Evolutionary conservation across 2,113 vertebrate genomes (phyloP).

Genomic region (Brienomyrus longianalis): DNA sequence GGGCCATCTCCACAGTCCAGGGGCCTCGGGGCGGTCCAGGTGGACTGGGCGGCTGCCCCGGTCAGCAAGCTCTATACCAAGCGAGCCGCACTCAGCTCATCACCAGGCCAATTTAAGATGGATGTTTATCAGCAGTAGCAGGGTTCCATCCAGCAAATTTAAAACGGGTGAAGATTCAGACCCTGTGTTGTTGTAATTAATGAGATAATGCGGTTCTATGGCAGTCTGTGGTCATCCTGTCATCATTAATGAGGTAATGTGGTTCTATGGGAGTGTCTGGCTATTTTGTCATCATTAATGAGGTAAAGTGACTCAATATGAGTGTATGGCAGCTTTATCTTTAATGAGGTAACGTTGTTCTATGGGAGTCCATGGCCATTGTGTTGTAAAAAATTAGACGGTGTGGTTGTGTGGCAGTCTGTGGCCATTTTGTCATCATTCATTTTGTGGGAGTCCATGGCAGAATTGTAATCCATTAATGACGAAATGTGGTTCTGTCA

Average conservation of each 20-base stretch:
- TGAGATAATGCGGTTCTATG: too few species aligned
- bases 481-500: background rate
- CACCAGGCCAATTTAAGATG: background rate
- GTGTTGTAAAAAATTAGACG: background rate
- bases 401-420: background rate
- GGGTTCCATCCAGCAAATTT: background rate
- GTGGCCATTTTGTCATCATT: background rate
- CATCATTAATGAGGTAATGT: background rate
- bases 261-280: background rate
- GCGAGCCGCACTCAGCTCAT: background rate
- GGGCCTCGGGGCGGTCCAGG: background rate
- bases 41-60: background rate
- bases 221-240: background rate
- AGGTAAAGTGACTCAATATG: background rate
- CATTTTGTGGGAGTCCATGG: background rate
- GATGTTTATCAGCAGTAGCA: background rate
- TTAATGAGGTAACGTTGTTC: background rate
- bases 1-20: constrained; percentile 28
- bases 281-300: background rate
- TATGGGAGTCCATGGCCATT: background rate
- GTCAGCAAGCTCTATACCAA: background rate
- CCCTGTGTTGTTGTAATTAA: too few species aligned
- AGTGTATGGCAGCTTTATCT: background rate
- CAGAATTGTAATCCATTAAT: background rate
- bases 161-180: background rate